Evolutionary conservation across 2,888 invertebrate species (phyloP), one percentile per base, ranked within the genome.

Genomic region (Sminthurides aquaticus): DNA sequence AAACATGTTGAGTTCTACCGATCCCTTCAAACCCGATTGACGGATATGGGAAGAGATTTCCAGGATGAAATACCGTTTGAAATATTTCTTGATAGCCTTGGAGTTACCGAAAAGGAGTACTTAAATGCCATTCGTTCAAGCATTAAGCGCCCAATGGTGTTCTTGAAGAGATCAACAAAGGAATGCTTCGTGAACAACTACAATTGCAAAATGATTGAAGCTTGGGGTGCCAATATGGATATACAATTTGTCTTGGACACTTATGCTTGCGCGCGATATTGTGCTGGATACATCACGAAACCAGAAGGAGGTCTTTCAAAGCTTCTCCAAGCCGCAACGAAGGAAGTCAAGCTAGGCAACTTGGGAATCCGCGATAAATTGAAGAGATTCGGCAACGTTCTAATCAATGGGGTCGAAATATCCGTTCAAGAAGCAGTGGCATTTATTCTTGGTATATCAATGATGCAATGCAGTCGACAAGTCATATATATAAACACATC

Each of bases 201-300:
- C 64, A 76, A 75, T 62, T n/a, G 22, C 8, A 52, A 64, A 26
- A 67, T 76, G 52, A 49, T 76, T 49, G n/a, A 65, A 18, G 60
- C 76, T 15, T 74, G 71, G 72, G 43, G 69, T 49, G 76, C 78
- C 3, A 78, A 78, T 64, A 76, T 77, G 74, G 78, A 78, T 69
- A 68, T 76, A 18, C 78, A 78, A 64, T 78, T 74, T 70, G 74
- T 77, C 1, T 58, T 75, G 18, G 76, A 78, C 71, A 69, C 74
- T 48, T 77, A 77, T 72, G 75, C 76, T 55, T 76, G 77, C 64
- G 74, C 75, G 5, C 67, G 72, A 20, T 78, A 78, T 64, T 75
- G 77, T 43, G 72, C 74, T 2, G 67, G 74, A 20, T 75, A 75
- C 62, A 67, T 75, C 11, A 58, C 52, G 15, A 75, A 75, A 58